Evolutionary conservation across 2,888 invertebrate species (phyloP).

Genomic region (Aleiodes leptofemur): DNA sequence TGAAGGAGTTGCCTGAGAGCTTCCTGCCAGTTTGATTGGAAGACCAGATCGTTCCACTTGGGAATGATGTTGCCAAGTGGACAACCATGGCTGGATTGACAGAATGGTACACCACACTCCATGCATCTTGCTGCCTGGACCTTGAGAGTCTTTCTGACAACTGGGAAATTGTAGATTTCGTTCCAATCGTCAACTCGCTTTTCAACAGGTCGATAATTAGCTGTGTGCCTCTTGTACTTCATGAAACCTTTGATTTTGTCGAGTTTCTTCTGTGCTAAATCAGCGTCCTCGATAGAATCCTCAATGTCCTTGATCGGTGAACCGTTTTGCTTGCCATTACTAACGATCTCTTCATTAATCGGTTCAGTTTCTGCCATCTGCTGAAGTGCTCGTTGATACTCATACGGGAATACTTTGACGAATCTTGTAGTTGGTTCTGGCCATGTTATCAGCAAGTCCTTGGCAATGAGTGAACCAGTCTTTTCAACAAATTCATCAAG

Average conservation of each 20-base stretch:
- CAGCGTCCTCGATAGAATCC: conserved; percentile 88
- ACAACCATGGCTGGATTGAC: conserved; percentile 96
- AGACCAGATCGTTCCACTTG: conserved; percentile 99
- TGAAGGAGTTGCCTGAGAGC: conserved; percentile 95
- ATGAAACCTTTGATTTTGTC: conserved; percentile 94
- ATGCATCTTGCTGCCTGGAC: conserved; percentile 97
- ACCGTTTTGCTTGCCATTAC: conserved; percentile 71
- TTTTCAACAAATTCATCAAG: conserved; percentile 90
- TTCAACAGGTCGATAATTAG: conserved; percentile 89
- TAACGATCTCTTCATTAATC: conserved; percentile 70
- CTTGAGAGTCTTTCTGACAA: conserved; percentile 91
- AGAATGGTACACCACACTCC: conserved; percentile 99
- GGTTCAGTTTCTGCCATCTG: conserved; percentile 78
- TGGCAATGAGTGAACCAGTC: conserved; percentile 92
- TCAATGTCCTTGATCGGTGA: conserved; percentile 85
- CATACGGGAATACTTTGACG: conserved; percentile 97
- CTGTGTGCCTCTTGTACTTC: conserved; percentile 94
- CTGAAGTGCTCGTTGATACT: conserved; percentile 93
- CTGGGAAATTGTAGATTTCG: conserved; percentile 93
- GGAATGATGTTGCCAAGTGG: conserved; percentile 99
- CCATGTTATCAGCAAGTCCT: conserved; percentile 88
- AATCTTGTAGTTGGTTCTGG: conserved; percentile 85
- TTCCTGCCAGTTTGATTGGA: conserved; percentile 94
- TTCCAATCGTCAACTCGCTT: conserved; percentile 96
- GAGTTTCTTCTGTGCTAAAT: conserved; percentile 86